Percentiles rank a stretch among this genome's conserved stretches.
Conservation (phyloP, 2,797 vertebrate genomes). For the Artibeus lituratus region DNA sequence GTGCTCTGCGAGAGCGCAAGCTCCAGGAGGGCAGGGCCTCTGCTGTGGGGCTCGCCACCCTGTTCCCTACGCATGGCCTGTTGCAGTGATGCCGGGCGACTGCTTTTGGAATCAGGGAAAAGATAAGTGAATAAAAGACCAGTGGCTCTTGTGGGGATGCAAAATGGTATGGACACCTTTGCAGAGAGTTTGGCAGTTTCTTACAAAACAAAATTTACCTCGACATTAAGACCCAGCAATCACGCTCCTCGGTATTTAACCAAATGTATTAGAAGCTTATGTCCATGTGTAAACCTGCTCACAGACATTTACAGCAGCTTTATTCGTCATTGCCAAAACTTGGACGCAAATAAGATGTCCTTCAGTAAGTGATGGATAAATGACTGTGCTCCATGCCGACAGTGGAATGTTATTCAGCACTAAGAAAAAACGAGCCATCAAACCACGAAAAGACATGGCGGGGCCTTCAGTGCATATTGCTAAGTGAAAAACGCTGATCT, state of each 20-base stretch:
- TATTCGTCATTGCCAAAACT: not conserved
- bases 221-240: not conserved
- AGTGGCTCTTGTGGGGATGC: not conserved
- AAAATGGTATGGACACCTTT: not conserved
- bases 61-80: not conserved
- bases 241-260: not conserved
- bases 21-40: not conserved
- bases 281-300: not conserved
- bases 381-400: not conserved
- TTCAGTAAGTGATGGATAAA: not conserved
- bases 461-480: not conserved
- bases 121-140: not conserved
- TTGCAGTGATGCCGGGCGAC: not conserved
- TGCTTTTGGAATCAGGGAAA: not conserved
- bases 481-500: not conserved
- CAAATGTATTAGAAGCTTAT: not conserved
- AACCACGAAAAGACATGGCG: not conserved
- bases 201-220: not conserved
- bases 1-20: rapidly evolving
- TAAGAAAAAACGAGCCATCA: not conserved
- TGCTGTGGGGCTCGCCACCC: not conserved
- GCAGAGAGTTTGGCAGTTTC: not conserved
- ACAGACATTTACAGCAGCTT: not conserved
- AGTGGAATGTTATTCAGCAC: not conserved
- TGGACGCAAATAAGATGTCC: not conserved